Percentiles rank a stretch among this genome's conserved stretches.
Evolutionary conservation across 2,113 vertebrate genomes (phyloP).

Genomic region (Polypterus senegalus): DNA sequence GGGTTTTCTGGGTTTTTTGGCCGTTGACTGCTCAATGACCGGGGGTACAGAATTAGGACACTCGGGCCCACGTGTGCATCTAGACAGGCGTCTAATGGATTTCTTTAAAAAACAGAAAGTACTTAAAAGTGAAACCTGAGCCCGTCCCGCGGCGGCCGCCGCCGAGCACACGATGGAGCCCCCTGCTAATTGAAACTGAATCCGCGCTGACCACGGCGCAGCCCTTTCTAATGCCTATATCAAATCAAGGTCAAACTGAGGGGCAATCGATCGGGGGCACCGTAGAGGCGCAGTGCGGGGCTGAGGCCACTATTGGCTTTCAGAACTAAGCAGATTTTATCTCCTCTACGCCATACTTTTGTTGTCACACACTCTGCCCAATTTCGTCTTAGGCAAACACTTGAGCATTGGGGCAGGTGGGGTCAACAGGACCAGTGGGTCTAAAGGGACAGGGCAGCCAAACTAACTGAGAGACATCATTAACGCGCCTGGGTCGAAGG

Average conservation of each 20-base stretch:
- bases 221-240: slow-evolving; percentile 35
- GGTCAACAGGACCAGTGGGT: too few relatives aligned
- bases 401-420: too few relatives aligned
- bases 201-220: slow-evolving; percentile 42
- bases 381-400: too few relatives aligned
- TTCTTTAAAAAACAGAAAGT: slow-evolving; percentile 18
- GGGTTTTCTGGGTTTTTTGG: too few relatives aligned
- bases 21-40: too few relatives aligned
- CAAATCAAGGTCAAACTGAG: slow-evolving; percentile 50
- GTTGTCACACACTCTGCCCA: too few relatives aligned
- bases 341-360: too few relatives aligned
- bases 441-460: slow-evolving; percentile 19
- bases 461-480: slow-evolving; percentile 47
- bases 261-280: slow-evolving; percentile 40
- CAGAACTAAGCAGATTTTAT: too few relatives aligned
- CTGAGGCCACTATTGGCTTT: too few relatives aligned
- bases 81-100: slow-evolving; percentile 6
- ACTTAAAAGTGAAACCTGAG: slow-evolving; percentile 41
- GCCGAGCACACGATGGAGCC: slow-evolving; percentile 43
- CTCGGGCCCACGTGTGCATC: too few relatives aligned
- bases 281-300: slow-evolving; percentile 17
- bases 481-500: slow-evolving; percentile 50
- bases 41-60: too few relatives aligned
- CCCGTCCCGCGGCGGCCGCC: slow-evolving; percentile 23
- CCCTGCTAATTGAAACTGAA: slow-evolving; percentile 62